A percentile compares a stretch with the other conserved stretches of the same genome.
Conservation (phyloP, 1,140 invertebrate species). For the Drosophila jambulina region DNA sequence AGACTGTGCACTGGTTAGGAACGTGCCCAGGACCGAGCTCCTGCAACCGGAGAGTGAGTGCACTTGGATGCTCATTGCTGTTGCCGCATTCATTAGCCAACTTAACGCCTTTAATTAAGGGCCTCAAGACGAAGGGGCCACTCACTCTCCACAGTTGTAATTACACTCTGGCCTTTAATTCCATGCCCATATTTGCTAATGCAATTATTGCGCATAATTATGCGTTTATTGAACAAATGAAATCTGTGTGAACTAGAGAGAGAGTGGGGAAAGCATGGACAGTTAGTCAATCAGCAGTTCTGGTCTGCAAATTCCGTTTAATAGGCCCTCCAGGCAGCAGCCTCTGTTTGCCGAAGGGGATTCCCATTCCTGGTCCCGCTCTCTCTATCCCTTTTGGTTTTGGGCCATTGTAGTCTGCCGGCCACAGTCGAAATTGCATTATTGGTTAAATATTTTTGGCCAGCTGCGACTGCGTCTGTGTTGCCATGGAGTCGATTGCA, state of each 20-base stretch:
- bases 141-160: constrained; percentile 31
- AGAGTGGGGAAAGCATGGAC: background rate
- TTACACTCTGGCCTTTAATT: constrained; percentile 53
- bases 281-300: constrained; percentile 36
- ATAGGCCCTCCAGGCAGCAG: constrained; percentile 29
- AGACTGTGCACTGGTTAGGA: constrained; percentile 28
- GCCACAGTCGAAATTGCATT: constrained; percentile 55
- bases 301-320: constrained; percentile 31
- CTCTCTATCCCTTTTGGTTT: background rate
- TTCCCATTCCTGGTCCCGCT: too few species aligned
- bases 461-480: constrained; percentile 20
- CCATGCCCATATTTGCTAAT: constrained; percentile 69
- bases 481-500: constrained; percentile 46
- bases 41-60: constrained; percentile 9
- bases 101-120: constrained; percentile 74
- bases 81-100: constrained; percentile 67
- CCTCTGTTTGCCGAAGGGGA: constrained; percentile 11
- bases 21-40: constrained; percentile 17
- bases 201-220: constrained; percentile 78
- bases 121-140: constrained; percentile 30
- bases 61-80: constrained; percentile 27
- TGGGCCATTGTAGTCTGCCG: constrained; percentile 14
- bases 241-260: constrained; percentile 9
- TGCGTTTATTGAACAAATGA: constrained; percentile 73
- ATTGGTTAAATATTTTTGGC: constrained; percentile 63